Evolutionary conservation across 2,888 invertebrate species (phyloP).

Genomic region (Exephanes ischioxanthus): DNA sequence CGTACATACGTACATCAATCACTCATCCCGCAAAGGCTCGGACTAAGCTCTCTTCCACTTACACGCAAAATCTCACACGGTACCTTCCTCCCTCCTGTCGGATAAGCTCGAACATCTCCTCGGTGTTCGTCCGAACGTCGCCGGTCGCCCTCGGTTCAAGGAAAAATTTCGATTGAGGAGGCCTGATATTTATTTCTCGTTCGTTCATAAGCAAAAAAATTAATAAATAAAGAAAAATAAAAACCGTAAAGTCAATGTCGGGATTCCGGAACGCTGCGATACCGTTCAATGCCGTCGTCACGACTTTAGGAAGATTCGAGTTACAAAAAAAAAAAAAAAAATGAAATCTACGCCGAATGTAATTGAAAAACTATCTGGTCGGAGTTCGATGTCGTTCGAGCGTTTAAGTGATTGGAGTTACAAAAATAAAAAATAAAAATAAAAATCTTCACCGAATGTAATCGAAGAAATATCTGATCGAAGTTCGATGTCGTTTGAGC

Average conservation of each 20-base stretch:
- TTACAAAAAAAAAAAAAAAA: neutral
- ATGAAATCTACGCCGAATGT: neutral
- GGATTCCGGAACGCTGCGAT: neutral
- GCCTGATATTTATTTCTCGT: conserved; percentile 17
- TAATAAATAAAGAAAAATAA: neutral
- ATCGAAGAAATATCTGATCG: neutral
- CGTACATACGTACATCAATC: conserved; percentile 25
- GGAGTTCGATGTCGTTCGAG: too few species aligned
- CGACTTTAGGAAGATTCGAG: neutral
- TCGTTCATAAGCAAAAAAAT: neutral
- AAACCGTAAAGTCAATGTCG: conserved; percentile 1
- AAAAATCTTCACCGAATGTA: neutral
- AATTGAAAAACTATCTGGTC: neutral
- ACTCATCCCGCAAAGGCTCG: conserved; percentile 23
- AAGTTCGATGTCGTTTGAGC: too few species aligned
- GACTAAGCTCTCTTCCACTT: conserved; percentile 31
- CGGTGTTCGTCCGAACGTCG: neutral
- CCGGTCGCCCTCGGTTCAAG: neutral
- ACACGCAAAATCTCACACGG: neutral
- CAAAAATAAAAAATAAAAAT: neutral
- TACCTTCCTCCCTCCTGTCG: conserved; percentile 1
- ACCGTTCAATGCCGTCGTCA: neutral
- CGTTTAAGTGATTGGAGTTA: neutral
- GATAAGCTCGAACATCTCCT: neutral
- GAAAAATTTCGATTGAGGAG: conserved; percentile 20